These are phyloP conservation scores for Vandiemenella viatica DNA, from an alignment of 2,888 invertebrate species.

Conservation along the genomic window DNA sequence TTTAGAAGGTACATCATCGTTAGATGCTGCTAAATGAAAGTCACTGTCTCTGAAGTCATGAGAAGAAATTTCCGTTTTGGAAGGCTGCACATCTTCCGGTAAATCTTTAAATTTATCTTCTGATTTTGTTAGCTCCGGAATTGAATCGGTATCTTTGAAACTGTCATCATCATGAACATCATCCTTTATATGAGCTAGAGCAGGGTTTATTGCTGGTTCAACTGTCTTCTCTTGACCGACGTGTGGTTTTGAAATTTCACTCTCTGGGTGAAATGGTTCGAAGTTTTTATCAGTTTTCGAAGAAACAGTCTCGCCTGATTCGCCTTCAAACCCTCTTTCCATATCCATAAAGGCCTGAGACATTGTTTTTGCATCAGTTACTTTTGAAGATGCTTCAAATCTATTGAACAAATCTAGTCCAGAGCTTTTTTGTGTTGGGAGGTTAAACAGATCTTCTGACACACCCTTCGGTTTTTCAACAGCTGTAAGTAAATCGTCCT, in stretches of 20 bases:
- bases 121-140: background rate
- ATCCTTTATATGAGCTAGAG: background rate
- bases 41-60: too few relatives aligned
- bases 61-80: too few relatives aligned
- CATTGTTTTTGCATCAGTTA: constrained; percentile 1
- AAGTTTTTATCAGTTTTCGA: too few relatives aligned
- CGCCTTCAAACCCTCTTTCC: constrained; percentile 31
- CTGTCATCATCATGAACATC: constrained; percentile 1
- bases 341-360: constrained; percentile 31
- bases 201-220: background rate
- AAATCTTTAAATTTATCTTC: constrained; percentile 20
- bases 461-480: background rate
- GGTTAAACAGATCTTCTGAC: background rate
- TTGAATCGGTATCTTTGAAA: constrained; percentile 1
- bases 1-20: too few relatives aligned
- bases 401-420: background rate
- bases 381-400: background rate
- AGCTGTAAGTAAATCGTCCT: background rate
- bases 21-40: too few relatives aligned
- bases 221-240: constrained; percentile 1
- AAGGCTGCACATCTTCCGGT: constrained; percentile 30
- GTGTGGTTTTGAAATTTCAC: constrained; percentile 6
- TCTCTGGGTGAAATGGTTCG: constrained; percentile 1
- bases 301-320: constrained; percentile 10
- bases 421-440: background rate